Base-by-base conservation (phyloP, 2,888 invertebrate species). In the Byasa hedistus region DNA sequence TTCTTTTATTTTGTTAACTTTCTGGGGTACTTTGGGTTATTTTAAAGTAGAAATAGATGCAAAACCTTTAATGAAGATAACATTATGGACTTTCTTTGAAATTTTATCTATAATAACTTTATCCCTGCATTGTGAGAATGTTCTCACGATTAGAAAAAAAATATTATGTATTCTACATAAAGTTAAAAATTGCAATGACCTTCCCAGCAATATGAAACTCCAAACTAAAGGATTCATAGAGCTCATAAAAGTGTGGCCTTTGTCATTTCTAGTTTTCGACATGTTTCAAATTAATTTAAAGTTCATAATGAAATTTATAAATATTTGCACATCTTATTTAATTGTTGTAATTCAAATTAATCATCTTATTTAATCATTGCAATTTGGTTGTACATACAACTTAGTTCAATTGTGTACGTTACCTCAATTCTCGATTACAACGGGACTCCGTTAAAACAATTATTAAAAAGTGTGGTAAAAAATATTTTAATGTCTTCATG, bases 221-320 rank as follows among this genome's bases (percentile, higher is more conserved):
- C 84, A 87, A 72, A 84, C 85, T 5, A 88, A 88, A 72, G 80
- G 82, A 5, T 88, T 89, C 60, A 82, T 85, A 79, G 82, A 85
- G 54, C 65, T 87, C 3, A 79, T 85, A 19, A 82, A 86, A 51
- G 80, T 83, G 0, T 87, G 86, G 84, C 79, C 84, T 2, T 68
- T 77, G 54, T 52, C 69, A 12, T 71, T 74, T 27, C 63, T 39
- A 36, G 68, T 71, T 22, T 89, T 83, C 61, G 82, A 86, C 63
- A 84, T 89, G 84, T 84, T 87, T 69, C 78, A 82, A 3, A 79
- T 89, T 2, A 85, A 89, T 69, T 79, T 87, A 27, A 84, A 84
- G 1, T 71, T 89, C 4, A 81, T 87, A 74, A 73, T 88, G 10
- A 87, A 87, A 64, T 89, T 87, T 67, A 80, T 87, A 55, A 87